These are phyloP conservation scores for Manduca sexta DNA, from an alignment of 1,140 invertebrate species.

Conservation along the genomic window DNA sequence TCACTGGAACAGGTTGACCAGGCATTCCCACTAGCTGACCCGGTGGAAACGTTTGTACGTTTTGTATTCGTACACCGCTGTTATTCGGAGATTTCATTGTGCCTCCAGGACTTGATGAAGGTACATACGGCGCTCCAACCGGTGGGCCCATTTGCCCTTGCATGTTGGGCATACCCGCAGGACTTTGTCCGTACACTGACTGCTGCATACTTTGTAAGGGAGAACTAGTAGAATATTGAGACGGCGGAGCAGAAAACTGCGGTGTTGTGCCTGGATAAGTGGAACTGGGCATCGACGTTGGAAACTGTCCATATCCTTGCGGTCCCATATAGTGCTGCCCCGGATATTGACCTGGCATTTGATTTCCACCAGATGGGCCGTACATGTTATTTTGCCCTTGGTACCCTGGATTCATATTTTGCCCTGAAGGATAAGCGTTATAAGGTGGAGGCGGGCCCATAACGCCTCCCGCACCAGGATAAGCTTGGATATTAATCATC, in stretches of 20 bases:
- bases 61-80: slow-evolving; percentile 53
- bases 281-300: slow-evolving; percentile 39
- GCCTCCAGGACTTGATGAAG: slow-evolving; percentile 41
- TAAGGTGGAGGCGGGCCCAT: slow-evolving; percentile 45
- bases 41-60: slow-evolving; percentile 57
- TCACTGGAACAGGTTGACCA: slow-evolving; percentile 11
- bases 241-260: slow-evolving; percentile 30
- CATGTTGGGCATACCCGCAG: slow-evolving; percentile 35
- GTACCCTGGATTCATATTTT: slow-evolving; percentile 37
- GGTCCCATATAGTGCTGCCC: slow-evolving; percentile 42
- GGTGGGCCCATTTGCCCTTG: slow-evolving; percentile 53
- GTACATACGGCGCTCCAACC: slow-evolving; percentile 34
- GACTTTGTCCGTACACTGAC: slow-evolving; percentile 45
- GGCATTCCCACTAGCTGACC: slow-evolving; percentile 27
- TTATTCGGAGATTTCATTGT: slow-evolving; percentile 40
- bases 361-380: slow-evolving; percentile 21
- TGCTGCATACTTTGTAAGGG: slow-evolving; percentile 64
- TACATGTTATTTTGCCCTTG: slow-evolving; percentile 37
- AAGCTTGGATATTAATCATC: too few relatives aligned
- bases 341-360: slow-evolving; percentile 36
- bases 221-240: slow-evolving; percentile 43
- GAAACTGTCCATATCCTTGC: slow-evolving; percentile 41
- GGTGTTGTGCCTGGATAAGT: slow-evolving; percentile 33
- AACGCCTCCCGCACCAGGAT: too few relatives aligned
- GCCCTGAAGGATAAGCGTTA: slow-evolving; percentile 32